Base-by-base conservation (phyloP, 2,888 invertebrate genomes). In the Nymphalis c-album region DNA sequence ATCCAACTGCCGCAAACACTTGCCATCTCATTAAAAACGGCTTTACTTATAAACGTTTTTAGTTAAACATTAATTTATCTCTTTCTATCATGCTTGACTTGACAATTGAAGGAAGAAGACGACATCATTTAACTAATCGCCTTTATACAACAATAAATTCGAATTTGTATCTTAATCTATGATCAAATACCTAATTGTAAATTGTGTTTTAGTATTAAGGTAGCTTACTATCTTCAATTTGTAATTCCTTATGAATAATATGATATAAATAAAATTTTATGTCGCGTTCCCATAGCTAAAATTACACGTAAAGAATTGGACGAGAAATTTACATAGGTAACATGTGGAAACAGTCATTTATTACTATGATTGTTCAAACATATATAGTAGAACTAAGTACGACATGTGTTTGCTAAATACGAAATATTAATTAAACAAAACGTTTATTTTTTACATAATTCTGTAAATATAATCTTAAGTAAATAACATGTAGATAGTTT, bases 401-500 rank as follows among this genome's bases (percentile, higher is more conserved):
- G n/a, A 50, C 50, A 50, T 8, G 50, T 10, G 3, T 20, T 20
- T 8, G 50, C 20, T 50, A n/a, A 50, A 18, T 20, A 50, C 50
- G 18, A 50, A 20, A 50, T 50, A 18, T 10, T 6, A 13, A 55
- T 31, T n/a, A 17, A 51, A 51, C 10, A 51, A 22, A 31, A 17
- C n/a, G 7, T 22, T 17, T 45, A 45, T 60, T 45, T 60, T 51
- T 51, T 51, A 46, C 51, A 45, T 18, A 7, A 46, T 46, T 61
- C 18, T 71, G 64, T 69, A 65, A 63, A 71, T 67, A 57, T 57
- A 40, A 18, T 18, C n/a, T 57, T 55, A 55, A 55, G 60, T 65
- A 57, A 55, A 62, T 62, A 58, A 18, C 55, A 22, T 70, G 65
- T 71, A 70, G 20, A 72, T 71, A 67, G 35, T 55, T 57, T 58